Percentiles rank a stretch among this genome's conserved stretches.
These are phyloP conservation scores for Antennarius striatus DNA, from an alignment of 2,113 vertebrate species.

Conservation along the genomic window DNA sequence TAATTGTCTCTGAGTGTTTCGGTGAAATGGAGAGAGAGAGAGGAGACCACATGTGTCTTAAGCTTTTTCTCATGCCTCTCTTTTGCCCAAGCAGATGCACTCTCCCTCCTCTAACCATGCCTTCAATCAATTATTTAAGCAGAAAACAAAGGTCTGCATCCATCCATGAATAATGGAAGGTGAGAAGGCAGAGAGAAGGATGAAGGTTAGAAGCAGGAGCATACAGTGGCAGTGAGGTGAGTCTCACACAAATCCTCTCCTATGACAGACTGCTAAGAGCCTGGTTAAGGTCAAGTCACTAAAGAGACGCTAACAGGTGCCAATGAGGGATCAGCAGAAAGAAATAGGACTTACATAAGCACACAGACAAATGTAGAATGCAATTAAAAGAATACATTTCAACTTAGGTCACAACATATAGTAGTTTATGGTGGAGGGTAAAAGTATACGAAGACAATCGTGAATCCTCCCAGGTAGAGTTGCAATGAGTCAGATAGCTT, in stretches of 20 bases:
- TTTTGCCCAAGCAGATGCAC: slow-evolving; percentile 29
- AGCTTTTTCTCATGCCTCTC: slow-evolving; percentile 34
- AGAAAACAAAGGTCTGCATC: slow-evolving; percentile 73
- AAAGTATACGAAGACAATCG: slow-evolving; percentile 32
- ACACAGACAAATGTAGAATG: slow-evolving; percentile 1
- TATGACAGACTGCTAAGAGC: slow-evolving; percentile 49
- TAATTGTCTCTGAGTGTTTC: slow-evolving; percentile 35
- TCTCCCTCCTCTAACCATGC: slow-evolving; percentile 56
- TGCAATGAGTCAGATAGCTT: slow-evolving; percentile 52
- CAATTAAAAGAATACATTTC: not conserved
- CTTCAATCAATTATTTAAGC: slow-evolving; percentile 74
- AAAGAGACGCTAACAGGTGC: slow-evolving; percentile 49
- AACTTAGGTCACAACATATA: not conserved
- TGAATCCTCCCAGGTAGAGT: slow-evolving; percentile 8
- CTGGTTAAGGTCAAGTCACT: slow-evolving; percentile 37
- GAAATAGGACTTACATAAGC: not conserved
- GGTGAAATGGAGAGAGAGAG: not conserved
- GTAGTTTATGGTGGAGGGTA: slow-evolving; percentile 18
- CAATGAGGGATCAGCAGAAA: slow-evolving; percentile 18
- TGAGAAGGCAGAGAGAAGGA: slow-evolving; percentile 61
- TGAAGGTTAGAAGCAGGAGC: slow-evolving; percentile 58
- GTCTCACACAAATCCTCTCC: slow-evolving; percentile 42
- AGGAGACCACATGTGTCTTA: not conserved
- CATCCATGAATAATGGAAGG: slow-evolving; percentile 75
- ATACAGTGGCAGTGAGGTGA: slow-evolving; percentile 53